Evolutionary conservation across 35 echinoderm and acorn worm genomes (phyloP), one percentile per base, ranked within the genome.

Genomic region (Eucidaris tribuloides): DNA sequence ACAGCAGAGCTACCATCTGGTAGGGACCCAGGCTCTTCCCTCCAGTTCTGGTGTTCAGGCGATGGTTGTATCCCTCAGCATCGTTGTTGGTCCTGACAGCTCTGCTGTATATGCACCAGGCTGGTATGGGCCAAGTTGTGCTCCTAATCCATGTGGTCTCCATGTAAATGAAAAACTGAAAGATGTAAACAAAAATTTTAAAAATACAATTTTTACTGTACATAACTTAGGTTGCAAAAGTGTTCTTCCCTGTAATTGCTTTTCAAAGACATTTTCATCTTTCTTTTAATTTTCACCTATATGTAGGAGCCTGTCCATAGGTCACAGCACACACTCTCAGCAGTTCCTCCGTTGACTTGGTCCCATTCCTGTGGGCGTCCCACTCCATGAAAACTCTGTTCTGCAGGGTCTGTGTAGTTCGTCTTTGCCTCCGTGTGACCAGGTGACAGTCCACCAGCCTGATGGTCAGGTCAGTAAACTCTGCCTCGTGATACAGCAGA

Each of bases 401-500:
- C 5, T 42, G 35, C n/a, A 18, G 7, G 37, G 66, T 72, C 14
- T 1, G n/a, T 37, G 1, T 17, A 0, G 15, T 40, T 0, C 33
- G 5, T 24, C 37, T 72, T 40, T 42, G 33, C 11, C 66, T 37
- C 36, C 20, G 37, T 0, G 66, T 42, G 6, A 72, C 5, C 2
- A 9, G 27, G 7, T n/a, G 7, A 0, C 28, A 5, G 33, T 72
- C 37, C 45, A 80, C 6, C 2, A 80, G 28, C 6, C 1, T 5
- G 11, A 58, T 41, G 5, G 45, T 34, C 0, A 58, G 15, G 49
- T 87, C 36, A 0, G 52, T 45, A 7, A 60, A 44, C 35, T 25
- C 37, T 18, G 84, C 46, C 48, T 87, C 70, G 20, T 56, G 19
- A 6, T 80, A 46, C 14, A 86, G 70, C 46, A 78, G 68, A 18